Percentiles rank a stretch among this genome's conserved stretches.
Conservation (phyloP, 2,797 vertebrate genomes). For the Chanos chanos region DNA sequence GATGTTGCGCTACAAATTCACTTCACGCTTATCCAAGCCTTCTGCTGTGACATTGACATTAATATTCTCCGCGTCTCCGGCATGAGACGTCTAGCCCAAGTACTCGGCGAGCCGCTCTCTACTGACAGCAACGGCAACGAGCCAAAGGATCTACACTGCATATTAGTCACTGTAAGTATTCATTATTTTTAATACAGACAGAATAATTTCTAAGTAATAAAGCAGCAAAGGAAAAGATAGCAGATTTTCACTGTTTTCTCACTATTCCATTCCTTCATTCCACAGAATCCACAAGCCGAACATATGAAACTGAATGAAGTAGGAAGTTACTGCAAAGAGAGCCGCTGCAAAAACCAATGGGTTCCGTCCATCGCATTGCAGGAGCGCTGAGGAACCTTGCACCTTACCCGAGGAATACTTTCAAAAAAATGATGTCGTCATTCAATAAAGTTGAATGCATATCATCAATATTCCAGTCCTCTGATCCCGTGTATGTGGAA, state of each 20-base stretch:
- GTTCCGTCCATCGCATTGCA: slow-evolving; percentile 81
- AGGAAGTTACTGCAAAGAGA: slow-evolving; percentile 84
- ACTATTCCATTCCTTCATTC: background rate
- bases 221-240: background rate
- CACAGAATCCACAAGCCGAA: slow-evolving; percentile 80
- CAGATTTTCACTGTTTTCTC: background rate
- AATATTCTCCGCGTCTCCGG: slow-evolving; percentile 84
- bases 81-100: slow-evolving; percentile 72
- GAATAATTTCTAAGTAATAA: background rate
- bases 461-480: slow-evolving; percentile 8
- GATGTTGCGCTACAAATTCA: slow-evolving; percentile 91
- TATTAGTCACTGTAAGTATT: slow-evolving; percentile 85
- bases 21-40: slow-evolving; percentile 90
- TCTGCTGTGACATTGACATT: slow-evolving; percentile 89
- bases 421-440: slow-evolving; percentile 22
- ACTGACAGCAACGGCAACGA: slow-evolving; percentile 64
- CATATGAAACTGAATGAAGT: slow-evolving; percentile 82
- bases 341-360: slow-evolving; percentile 84
- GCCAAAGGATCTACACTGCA: slow-evolving; percentile 85
- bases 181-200: slow-evolving; percentile 7
- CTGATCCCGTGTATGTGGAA: slow-evolving; percentile 15
- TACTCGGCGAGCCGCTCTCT: slow-evolving; percentile 66
- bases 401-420: slow-evolving; percentile 26
- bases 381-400: slow-evolving; percentile 74
- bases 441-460: slow-evolving; percentile 18